These are phyloP conservation scores for Latheticus oryzae DNA, from an alignment of 2,888 invertebrate genomes.

Conservation along the genomic window DNA sequence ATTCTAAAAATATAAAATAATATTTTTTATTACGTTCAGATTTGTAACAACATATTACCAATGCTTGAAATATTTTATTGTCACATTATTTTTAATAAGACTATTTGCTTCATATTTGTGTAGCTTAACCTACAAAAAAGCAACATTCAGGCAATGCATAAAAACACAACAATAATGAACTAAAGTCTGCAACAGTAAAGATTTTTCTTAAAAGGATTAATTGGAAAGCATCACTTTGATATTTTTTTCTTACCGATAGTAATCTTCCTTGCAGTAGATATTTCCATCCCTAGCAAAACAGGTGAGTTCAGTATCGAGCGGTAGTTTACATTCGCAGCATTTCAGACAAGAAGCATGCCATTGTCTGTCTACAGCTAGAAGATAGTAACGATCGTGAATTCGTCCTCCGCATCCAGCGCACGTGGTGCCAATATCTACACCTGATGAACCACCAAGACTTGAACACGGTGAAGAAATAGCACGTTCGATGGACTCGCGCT, in stretches of 20 bases:
- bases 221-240: slow-evolving; percentile 39
- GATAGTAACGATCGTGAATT: slow-evolving; percentile 76
- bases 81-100: too few species aligned
- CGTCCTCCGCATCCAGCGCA: slow-evolving; percentile 75
- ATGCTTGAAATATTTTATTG: too few species aligned
- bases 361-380: slow-evolving; percentile 87
- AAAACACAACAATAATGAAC: too few species aligned
- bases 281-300: slow-evolving; percentile 91
- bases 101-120: too few species aligned
- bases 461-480: slow-evolving; percentile 65
- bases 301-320: slow-evolving; percentile 86
- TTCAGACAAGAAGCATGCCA: slow-evolving; percentile 89
- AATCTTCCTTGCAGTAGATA: slow-evolving; percentile 95
- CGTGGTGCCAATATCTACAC: slow-evolving; percentile 60
- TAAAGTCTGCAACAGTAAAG: too few species aligned
- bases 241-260: slow-evolving; percentile 91
- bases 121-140: too few species aligned
- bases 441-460: slow-evolving; percentile 62
- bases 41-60: too few species aligned
- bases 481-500: slow-evolving; percentile 71
- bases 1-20: too few species aligned
- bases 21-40: too few species aligned
- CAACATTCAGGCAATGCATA: too few species aligned
- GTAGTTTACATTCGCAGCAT: slow-evolving; percentile 87
- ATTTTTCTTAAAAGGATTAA: too few species aligned